Percentiles rank a stretch among this genome's conserved stretches.
These are phyloP conservation scores for Ptychodera flava DNA, from an alignment of 35 echinoderm and acorn worm species.

Conservation along the genomic window DNA sequence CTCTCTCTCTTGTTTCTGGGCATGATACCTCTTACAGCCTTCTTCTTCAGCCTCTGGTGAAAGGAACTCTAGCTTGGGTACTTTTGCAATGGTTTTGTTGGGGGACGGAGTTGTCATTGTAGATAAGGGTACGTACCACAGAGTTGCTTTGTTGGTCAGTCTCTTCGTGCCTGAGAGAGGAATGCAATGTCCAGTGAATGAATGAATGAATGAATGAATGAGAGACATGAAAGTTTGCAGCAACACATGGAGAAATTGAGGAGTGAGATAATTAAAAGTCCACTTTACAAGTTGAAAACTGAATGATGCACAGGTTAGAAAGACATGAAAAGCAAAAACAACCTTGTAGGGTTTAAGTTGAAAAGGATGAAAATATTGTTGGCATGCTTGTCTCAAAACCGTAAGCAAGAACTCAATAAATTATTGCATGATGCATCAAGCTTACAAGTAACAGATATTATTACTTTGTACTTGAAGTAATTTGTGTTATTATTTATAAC, in stretches of 20 bases:
- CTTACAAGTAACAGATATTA: too few species aligned
- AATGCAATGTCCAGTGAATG: too few species aligned
- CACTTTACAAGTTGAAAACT: not conserved
- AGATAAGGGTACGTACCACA: constrained; percentile 40
- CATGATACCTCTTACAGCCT: constrained; percentile 25
- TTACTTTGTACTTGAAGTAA: too few species aligned
- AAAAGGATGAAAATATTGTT: too few species aligned
- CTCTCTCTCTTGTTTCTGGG: constrained; percentile 30
- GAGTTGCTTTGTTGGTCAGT: constrained; percentile 37
- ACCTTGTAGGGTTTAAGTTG: too few species aligned
- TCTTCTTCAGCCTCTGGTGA: constrained; percentile 29
- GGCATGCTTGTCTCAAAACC: too few species aligned
- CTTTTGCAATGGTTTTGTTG: not conserved
- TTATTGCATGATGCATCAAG: too few species aligned
- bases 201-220: too few species aligned
- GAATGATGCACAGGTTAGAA: not conserved
- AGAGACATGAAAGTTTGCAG: too few species aligned
- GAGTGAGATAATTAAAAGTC: not conserved
- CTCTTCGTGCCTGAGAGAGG: constrained; percentile 40
- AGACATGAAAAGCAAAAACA: not conserved
- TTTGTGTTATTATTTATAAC: too few species aligned
- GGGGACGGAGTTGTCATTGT: not conserved
- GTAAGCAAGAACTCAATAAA: too few species aligned
- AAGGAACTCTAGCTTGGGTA: constrained; percentile 20
- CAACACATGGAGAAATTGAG: not conserved